Evolutionary conservation across 2,797 vertebrate species (phyloP), one percentile per base, ranked within the genome.

Genomic region (Megalops cyprinoides): DNA sequence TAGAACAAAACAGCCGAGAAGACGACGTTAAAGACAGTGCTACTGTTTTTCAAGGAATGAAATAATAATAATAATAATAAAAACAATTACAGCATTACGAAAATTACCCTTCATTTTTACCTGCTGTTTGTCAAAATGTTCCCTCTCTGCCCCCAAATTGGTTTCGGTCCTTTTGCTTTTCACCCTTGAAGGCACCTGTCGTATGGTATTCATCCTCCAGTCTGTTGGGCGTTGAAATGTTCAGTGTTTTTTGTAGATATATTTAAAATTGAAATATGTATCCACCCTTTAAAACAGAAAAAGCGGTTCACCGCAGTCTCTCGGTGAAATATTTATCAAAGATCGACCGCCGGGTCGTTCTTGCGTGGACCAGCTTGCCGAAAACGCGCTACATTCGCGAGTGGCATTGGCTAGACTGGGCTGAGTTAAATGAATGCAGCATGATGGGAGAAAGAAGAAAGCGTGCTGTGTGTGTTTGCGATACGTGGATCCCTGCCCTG

Each of bases 51-150:
- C 12, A 76, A 25, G 18, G 20, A 18, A 42, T 7, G 49, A 60
- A 0, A 28, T 3, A 46, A 8, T 48, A 55, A 39, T n/a, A n/a
- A n/a, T n/a, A 37, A 60, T 51, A 20, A 51, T 20, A 49, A 62
- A 76, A 76, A 7, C 34, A 51, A 53, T 51, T 62, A 1, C 34
- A n/a, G n/a, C n/a, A n/a, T n/a, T n/a, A 4, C 62, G 3, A 10
- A 55, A 67, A 73, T 58, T 71, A 58, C 15, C 44, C 23, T 44
- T 53, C n/a, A 37, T 25, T 74, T 91, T 94, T 93, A 96, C 97
- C 97, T 99, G 97, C 89, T 92, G 96, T 85, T 96, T 97, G 89
- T 98, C 97, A 90, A 99, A 98, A 87, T 98, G 96, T 84, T 98
- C 97, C 87, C 95, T 93, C 91, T 98, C 97, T 34, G 96, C 97